Conservation (phyloP, 2,113 vertebrate genomes). For the Myrmophylax atrothorax region DNA sequence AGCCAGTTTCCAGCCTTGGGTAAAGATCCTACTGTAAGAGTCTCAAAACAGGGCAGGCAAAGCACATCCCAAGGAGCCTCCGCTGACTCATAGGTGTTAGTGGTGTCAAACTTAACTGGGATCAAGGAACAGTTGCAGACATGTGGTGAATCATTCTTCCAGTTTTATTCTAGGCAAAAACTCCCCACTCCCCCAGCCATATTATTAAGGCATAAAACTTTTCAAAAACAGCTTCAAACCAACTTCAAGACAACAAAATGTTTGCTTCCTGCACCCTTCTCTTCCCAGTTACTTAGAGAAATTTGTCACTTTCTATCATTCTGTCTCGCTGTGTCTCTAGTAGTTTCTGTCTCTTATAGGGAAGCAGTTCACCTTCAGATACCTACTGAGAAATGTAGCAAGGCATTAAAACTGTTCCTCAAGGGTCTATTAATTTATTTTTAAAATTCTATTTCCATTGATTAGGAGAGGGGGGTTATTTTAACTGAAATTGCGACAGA, state of each 20-base stretch:
- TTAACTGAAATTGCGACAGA: background rate
- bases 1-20: constrained; percentile 24
- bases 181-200: constrained; percentile 21
- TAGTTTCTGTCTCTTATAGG: background rate
- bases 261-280: background rate
- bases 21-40: constrained; percentile 45
- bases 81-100: constrained; percentile 63
- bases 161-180: constrained; percentile 64
- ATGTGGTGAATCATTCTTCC: constrained; percentile 55
- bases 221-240: constrained; percentile 35
- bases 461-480: background rate
- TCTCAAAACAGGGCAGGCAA: constrained; percentile 49
- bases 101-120: constrained; percentile 53
- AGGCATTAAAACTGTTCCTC: background rate
- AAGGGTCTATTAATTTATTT: background rate
- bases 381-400: background rate
- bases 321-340: background rate
- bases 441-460: background rate
- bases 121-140: constrained; percentile 59
- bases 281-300: background rate
- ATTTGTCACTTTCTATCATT: background rate
- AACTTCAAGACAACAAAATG: background rate
- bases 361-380: background rate
- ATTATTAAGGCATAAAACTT: constrained; percentile 49
- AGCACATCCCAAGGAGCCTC: constrained; percentile 30